Evolutionary conservation across 1,140 invertebrate species (phyloP), one percentile per base, ranked within the genome.

Genomic region (Bombus superbus): DNA sequence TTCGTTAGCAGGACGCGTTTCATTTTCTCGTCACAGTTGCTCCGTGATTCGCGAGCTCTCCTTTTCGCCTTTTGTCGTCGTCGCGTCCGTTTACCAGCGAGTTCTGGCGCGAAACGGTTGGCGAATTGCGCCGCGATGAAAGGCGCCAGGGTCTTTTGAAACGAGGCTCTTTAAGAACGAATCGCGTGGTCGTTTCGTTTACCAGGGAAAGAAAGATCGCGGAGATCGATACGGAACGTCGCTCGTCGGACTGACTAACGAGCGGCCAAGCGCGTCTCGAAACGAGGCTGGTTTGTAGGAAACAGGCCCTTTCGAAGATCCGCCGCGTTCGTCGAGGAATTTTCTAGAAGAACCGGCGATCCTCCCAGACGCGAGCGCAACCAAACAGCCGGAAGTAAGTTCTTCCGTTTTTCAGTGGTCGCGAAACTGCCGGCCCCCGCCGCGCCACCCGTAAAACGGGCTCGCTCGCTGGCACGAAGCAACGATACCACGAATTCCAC

Each of bases 301-400:
- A 53, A 53, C 13, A 53, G 47, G 10, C 2, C 47, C 18, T 28
- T 22, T 83, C 22, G 44, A 69, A 47, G 28, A 77, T 77, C 69
- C 81, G 77, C 25, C 38, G 40, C 47, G 44, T 83, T 83, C 69
- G 73, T 25, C 64, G 73, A 83, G 76, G 64, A 76, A 83, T 83
- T 69, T 69, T 83, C 77, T 2, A 18, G 28, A 22, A 4, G 28
- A 47, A 53, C 44, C 32, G 32, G 32, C 32, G 32, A 32, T 13
- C 11, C 73, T 57, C 44, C 38, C 44, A n/a, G 13, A 47, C 66
- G 35, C 44, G 53, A 68, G 42, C 44, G 42, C 44, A 32, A n/a
- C 18, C 4, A 35, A 84, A 84, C 8, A 38, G 25, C 8, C 32
- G 62, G 35, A 10, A 38, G 62, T 71, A 69, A 84, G 32, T 72